Conservation (phyloP, 2,113 vertebrate species). For the Urocynchramus pylzowi region DNA sequence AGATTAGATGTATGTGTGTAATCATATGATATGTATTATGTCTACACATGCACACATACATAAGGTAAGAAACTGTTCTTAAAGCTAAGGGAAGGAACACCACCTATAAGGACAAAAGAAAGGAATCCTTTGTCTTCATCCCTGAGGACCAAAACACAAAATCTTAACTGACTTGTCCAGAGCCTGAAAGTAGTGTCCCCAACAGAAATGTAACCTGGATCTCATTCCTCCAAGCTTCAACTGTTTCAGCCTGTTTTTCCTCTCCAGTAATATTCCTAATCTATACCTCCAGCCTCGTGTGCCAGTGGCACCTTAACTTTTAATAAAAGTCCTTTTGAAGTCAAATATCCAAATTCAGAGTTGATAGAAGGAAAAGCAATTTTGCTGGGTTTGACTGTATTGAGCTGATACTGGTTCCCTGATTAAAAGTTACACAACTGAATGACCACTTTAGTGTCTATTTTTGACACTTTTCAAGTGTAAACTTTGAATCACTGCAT, state of each 20-base stretch:
- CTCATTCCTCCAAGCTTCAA: background rate
- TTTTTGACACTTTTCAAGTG: background rate
- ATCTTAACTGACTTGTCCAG: background rate
- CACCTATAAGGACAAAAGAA: background rate
- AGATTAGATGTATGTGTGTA: background rate
- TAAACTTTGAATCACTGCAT: background rate
- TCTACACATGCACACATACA: too few species aligned
- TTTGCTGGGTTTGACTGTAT: background rate
- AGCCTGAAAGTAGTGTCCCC: background rate
- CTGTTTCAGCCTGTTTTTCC: background rate
- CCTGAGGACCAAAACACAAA: background rate
- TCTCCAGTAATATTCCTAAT: background rate
- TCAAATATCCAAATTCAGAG: background rate
- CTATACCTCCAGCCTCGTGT: background rate
- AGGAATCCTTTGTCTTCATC: background rate
- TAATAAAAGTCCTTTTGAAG: background rate
- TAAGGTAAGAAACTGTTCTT: background rate
- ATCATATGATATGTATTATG: background rate
- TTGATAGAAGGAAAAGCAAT: background rate
- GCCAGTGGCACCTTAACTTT: background rate
- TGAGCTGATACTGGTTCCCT: background rate
- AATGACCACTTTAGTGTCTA: background rate
- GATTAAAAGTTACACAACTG: background rate
- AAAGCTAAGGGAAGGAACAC: fast-evolving
- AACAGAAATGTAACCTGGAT: background rate